Evolutionary conservation across 2,113 vertebrate genomes (phyloP).

Genomic region (Andinoacara biseriatus): DNA sequence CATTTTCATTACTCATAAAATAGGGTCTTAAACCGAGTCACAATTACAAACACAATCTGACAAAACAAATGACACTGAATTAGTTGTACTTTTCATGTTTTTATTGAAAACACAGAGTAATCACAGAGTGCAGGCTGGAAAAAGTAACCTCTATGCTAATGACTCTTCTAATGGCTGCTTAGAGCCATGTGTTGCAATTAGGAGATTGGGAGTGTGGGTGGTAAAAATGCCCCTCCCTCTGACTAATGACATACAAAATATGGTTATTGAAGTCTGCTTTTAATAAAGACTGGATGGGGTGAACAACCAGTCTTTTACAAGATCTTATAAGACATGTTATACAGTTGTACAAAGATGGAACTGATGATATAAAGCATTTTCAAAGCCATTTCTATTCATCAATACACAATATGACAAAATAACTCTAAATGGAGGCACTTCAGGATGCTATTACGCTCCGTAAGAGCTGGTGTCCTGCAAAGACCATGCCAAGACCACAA

Average conservation of each 20-base stretch:
- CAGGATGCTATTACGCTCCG: not conserved
- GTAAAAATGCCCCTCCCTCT: not conserved
- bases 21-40: not conserved
- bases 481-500: not conserved
- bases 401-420: not conserved
- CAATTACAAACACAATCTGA: not conserved
- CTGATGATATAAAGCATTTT: not conserved
- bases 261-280: not conserved
- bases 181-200: not conserved
- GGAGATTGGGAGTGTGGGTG: not conserved
- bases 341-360: not conserved
- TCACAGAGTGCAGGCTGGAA: not conserved
- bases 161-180: not conserved
- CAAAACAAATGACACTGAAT: not conserved
- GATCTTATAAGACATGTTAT: not conserved
- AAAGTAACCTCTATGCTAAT: constrained; percentile 4
- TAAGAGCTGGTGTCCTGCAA: not conserved
- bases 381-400: not conserved
- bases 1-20: not conserved
- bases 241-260: not conserved
- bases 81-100: not conserved
- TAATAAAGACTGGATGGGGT: not conserved
- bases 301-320: not conserved
- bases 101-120: not conserved
- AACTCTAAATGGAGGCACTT: not conserved